A percentile compares a stretch with the other conserved stretches of the same genome.
These are phyloP conservation scores for Apantesis nais DNA, from an alignment of 2,888 invertebrate species.

Conservation along the genomic window DNA sequence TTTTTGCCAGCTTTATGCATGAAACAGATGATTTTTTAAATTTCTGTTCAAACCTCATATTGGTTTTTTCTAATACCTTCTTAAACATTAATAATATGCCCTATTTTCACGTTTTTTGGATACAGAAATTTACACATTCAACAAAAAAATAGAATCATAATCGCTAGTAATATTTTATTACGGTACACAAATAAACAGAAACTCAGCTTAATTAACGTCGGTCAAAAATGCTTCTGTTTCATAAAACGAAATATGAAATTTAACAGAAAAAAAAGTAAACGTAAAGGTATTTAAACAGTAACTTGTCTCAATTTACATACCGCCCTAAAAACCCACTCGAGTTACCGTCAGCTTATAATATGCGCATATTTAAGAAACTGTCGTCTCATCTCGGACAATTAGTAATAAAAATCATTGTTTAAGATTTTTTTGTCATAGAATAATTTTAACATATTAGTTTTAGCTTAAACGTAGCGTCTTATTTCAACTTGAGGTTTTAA, in stretches of 20 bases:
- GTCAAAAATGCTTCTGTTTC: not conserved
- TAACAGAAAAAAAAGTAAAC: conserved; percentile 25
- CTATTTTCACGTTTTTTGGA: not conserved
- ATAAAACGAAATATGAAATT: conserved; percentile 12
- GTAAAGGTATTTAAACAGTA: conserved; percentile 40
- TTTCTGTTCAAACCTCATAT: too few species aligned
- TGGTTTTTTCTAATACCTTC: not conserved
- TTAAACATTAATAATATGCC: not conserved
- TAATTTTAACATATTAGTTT: conserved; percentile 12
- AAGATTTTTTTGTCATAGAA: conserved; percentile 11
- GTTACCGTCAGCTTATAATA: conserved; percentile 48
- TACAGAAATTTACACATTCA: not conserved
- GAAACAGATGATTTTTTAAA: too few species aligned
- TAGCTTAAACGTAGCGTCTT: not conserved
- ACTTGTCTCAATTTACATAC: conserved; percentile 51
- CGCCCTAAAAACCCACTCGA: conserved; percentile 36
- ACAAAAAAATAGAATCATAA: not conserved
- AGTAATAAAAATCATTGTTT: conserved; percentile 49
- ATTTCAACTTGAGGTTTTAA: not conserved
- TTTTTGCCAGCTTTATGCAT: too few species aligned
- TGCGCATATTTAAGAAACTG: conserved; percentile 73
- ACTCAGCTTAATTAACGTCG: not conserved
- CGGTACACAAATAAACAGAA: not conserved
- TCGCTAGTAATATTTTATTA: not conserved
- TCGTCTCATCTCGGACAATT: conserved; percentile 75